These are phyloP conservation scores for Elegia similella DNA, from an alignment of 2,888 invertebrate genomes.

Conservation along the genomic window DNA sequence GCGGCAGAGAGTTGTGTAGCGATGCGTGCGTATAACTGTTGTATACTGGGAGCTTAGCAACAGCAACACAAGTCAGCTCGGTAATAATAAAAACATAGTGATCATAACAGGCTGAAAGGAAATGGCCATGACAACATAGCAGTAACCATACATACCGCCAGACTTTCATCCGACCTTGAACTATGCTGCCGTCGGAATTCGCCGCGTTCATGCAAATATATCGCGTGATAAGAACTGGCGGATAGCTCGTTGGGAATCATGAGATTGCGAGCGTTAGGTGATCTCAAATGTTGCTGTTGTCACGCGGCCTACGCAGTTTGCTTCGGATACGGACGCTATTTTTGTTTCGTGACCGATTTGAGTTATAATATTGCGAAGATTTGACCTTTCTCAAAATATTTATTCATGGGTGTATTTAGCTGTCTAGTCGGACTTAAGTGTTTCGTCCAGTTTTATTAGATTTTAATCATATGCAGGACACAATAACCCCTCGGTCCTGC, in stretches of 20 bases:
- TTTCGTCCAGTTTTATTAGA: too few relatives aligned
- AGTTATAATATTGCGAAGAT: too few relatives aligned
- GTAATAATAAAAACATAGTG: neutral
- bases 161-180: conserved; percentile 7
- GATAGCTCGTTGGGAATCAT: neutral
- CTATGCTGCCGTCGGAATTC: neutral
- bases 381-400: too few relatives aligned
- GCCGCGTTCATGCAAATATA: conserved; percentile 1
- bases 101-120: neutral
- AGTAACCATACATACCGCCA: neutral
- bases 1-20: too few relatives aligned
- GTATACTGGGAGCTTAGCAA: too few relatives aligned
- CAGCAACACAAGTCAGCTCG: too few relatives aligned
- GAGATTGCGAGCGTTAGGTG: neutral
- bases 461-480: too few relatives aligned
- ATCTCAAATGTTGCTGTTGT: neutral
- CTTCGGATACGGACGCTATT: neutral
- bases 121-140: neutral
- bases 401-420: too few relatives aligned
- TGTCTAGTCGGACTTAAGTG: too few relatives aligned
- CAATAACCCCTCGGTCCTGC: too few relatives aligned
- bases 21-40: too few relatives aligned
- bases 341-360: too few relatives aligned
- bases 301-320: neutral
- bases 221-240: neutral